Base-by-base conservation (phyloP, 2,113 vertebrate genomes). In the Cyprinodon brontotheroides region DNA sequence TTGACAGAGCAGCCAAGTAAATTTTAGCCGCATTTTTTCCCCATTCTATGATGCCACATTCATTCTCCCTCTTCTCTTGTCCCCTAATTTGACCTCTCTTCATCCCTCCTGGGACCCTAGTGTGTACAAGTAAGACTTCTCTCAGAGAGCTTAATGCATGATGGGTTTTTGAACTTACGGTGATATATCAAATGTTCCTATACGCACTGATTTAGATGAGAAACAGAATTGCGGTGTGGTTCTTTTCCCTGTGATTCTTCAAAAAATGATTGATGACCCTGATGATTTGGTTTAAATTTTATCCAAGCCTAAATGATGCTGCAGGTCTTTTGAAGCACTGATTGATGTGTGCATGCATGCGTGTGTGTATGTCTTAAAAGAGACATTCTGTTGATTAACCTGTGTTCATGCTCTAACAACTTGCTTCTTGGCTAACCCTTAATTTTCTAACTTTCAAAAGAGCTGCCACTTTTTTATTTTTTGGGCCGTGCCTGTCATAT, bases 101-200 rank as follows among this genome's bases (percentile, higher is more conserved):
- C 93, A 93, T 87, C 94, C 93, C 89, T 92, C 92, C 94, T 90
- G 93, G 96, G 94, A 96, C 84, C 85, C 91, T 96, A 96, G 96
- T 96, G 95, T 95, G 95, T 96, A 93, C 96, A 97, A 97, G 96
- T 97, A 97, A 97, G 96, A 95, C 80, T 83, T 82, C 65, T 80
- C 81, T 82, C 45, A 72, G 82, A 77, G 78, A 88, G 74, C 82
- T 86, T 74, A 81, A 75, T 77, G 77, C 75, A 75, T 78, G 83
- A 72, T 75, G 73, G 69, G 89, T 71, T 75, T 79, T 85, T 75
- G 74, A 15, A 13, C 39, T 45, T 13, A 45, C 53, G 80, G 79
- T 83, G 63, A 83, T 71, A 66, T 78, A 65, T 83, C 68, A 62
- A 79, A 67, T 83, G 82, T 86, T 80, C 41, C 29, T 72, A 13